These are phyloP conservation scores for Theristicus caerulescens DNA, from an alignment of 2,113 vertebrate species.

Conservation along the genomic window DNA sequence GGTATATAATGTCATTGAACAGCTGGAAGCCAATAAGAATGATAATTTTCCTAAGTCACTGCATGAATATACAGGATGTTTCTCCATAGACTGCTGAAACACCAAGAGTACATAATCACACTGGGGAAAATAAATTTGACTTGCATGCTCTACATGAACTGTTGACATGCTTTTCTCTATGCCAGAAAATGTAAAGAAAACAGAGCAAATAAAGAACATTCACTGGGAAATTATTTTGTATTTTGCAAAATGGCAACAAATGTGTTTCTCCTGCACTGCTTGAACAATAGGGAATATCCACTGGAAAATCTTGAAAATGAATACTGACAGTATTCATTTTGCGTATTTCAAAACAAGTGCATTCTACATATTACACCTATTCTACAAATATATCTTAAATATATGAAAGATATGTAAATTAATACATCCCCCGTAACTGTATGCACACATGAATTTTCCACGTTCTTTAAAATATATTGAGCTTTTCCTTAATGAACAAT, in stretches of 20 bases:
- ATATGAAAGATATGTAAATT: not conserved
- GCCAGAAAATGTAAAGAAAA: not conserved
- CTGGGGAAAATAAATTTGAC: not conserved
- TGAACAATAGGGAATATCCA: not conserved
- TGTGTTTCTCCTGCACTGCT: not conserved
- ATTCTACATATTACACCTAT: not conserved
- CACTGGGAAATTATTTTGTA: not conserved
- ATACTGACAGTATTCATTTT: not conserved
- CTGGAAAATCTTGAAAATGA: not conserved
- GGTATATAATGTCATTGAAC: not conserved
- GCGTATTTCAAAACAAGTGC: not conserved
- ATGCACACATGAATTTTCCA: not conserved
- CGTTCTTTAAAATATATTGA: not conserved
- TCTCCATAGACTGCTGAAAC: constrained; percentile 2
- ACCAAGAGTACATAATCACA: not conserved
- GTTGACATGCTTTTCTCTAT: not conserved
- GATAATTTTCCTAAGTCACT: not conserved
- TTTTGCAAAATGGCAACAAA: not conserved
- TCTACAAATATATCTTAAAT: not conserved
- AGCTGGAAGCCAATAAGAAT: constrained; percentile 24
- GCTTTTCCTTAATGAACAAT: not conserved
- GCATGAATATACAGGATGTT: not conserved
- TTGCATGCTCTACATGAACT: not conserved
- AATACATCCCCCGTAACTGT: not conserved
- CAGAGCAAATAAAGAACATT: not conserved